A percentile compares a stretch with the other conserved stretches of the same genome.
phyloP scores from a whole-genome alignment of 2,888 invertebrate species.

The Lycophotia porphyrea region DNA sequence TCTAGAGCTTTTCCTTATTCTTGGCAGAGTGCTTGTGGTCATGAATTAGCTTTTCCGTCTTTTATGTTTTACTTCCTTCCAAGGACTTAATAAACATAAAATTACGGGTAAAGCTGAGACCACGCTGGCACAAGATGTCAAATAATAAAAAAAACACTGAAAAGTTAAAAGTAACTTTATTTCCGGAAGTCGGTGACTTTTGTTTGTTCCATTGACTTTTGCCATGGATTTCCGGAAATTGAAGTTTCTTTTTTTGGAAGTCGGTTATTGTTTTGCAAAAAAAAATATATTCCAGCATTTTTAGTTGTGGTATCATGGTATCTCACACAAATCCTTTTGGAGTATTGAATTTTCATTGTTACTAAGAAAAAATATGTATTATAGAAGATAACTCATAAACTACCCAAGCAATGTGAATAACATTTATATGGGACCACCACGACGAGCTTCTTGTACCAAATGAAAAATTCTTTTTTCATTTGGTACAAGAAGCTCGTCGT shows the following conservation, averaged over 20 bases:
- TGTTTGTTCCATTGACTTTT: too few relatives aligned
- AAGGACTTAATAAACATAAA: neutral
- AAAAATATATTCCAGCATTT: neutral
- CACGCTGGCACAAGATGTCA: neutral
- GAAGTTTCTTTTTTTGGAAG: neutral
- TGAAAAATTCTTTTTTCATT: too few relatives aligned
- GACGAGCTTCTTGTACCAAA: too few relatives aligned
- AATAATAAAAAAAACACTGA: neutral
- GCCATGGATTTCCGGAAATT: too few relatives aligned
- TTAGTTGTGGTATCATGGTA: neutral
- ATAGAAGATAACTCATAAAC: too few relatives aligned
- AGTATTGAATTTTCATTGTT: neutral
- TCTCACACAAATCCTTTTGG: neutral
- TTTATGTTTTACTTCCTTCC: neutral
- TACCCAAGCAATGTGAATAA: too few relatives aligned
- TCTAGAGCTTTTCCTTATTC: neutral
- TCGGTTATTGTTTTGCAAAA: neutral
- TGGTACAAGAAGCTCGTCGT: too few relatives aligned
- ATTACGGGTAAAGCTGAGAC: constrained; percentile 10
- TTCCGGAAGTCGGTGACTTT: too few relatives aligned
- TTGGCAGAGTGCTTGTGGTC: neutral
- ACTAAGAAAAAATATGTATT: too few relatives aligned
- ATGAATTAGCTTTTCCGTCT: neutral
- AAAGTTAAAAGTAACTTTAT: neutral
- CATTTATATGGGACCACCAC: too few relatives aligned